Percentiles rank a stretch among this genome's conserved stretches.
phyloP scores from a whole-genome alignment of 2,888 invertebrate genomes.

The Ennomos fuscantarius region DNA sequence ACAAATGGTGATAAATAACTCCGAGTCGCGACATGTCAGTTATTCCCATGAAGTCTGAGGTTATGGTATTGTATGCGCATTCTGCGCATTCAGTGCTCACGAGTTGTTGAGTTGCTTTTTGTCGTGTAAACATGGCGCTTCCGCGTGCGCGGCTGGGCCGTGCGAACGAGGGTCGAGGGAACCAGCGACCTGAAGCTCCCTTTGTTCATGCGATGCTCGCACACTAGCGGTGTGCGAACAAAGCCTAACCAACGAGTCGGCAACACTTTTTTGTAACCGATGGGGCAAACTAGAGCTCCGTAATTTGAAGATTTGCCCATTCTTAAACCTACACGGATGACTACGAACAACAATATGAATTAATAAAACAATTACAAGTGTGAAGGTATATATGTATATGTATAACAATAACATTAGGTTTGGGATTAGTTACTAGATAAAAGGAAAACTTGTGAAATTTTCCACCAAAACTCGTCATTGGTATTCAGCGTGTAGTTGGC shows the following conservation, averaged over 20 bases:
- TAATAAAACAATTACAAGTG: too few species aligned
- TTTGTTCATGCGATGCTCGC: slow-evolving; percentile 67
- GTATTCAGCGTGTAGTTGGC: slow-evolving; percentile 12
- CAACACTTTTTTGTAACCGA: slow-evolving; percentile 34
- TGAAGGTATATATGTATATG: too few species aligned
- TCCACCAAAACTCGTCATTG: slow-evolving; percentile 8
- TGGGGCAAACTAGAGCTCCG: slow-evolving; percentile 12
- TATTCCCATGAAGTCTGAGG: slow-evolving; percentile 57
- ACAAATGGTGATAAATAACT: slow-evolving; percentile 38
- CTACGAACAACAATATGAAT: too few species aligned
- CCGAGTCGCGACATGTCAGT: slow-evolving; percentile 35
- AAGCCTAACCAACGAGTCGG: slow-evolving; percentile 31
- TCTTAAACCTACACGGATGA: background rate
- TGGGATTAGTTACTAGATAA: background rate
- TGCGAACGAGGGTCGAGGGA: slow-evolving; percentile 79
- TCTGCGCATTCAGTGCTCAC: slow-evolving; percentile 60
- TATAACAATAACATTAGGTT: too few species aligned
- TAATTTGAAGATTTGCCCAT: slow-evolving; percentile 6
- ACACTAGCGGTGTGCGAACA: slow-evolving; percentile 44
- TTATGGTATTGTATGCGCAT: slow-evolving; percentile 59
- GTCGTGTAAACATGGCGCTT: slow-evolving; percentile 69
- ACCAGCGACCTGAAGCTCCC: slow-evolving; percentile 68
- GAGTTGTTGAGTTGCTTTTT: slow-evolving; percentile 64
- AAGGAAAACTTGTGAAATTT: background rate
- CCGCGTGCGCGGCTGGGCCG: slow-evolving; percentile 67